phyloP scores from a whole-genome alignment of 2,797 vertebrate species.

The Cercopithecus hamlyni region DNA sequence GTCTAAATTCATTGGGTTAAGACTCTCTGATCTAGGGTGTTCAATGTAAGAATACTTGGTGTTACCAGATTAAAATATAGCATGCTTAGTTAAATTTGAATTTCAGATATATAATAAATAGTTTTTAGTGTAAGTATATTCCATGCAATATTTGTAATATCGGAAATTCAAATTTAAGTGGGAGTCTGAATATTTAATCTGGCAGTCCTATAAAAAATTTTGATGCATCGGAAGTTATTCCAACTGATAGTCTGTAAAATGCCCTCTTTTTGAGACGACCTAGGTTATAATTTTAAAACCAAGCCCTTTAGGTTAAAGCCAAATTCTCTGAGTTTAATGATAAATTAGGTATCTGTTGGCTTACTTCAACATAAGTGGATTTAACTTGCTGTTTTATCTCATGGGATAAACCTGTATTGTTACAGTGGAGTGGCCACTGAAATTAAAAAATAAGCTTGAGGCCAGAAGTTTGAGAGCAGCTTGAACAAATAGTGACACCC shows the following conservation, averaged over 20 bases:
- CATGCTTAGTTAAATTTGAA: not conserved
- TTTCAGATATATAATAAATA: not conserved
- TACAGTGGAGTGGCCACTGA: not conserved
- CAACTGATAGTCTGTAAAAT: not conserved
- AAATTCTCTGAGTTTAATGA: slow-evolving; percentile 15
- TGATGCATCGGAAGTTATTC: not conserved
- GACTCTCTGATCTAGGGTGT: not conserved
- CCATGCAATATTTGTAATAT: not conserved
- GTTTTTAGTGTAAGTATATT: not conserved
- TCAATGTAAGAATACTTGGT: not conserved
- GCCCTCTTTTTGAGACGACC: not conserved
- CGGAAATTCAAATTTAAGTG: slow-evolving; percentile 21
- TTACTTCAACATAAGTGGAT: slow-evolving; percentile 26
- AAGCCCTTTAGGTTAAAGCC: not conserved
- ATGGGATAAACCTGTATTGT: slow-evolving; percentile 8
- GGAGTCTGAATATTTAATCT: not conserved
- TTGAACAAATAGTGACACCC: not conserved
- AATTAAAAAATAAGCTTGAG: not conserved
- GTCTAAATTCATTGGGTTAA: not conserved
- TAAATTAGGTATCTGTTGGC: slow-evolving; percentile 21
- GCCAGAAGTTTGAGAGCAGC: not conserved
- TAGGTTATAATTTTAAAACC: not conserved
- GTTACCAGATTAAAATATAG: slow-evolving; percentile 30
- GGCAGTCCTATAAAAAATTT: not conserved
- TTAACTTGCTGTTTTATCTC: slow-evolving; percentile 30